Evolutionary conservation across 2,797 vertebrate genomes (phyloP).

Genomic region (Erpetoichthys calabaricus): DNA sequence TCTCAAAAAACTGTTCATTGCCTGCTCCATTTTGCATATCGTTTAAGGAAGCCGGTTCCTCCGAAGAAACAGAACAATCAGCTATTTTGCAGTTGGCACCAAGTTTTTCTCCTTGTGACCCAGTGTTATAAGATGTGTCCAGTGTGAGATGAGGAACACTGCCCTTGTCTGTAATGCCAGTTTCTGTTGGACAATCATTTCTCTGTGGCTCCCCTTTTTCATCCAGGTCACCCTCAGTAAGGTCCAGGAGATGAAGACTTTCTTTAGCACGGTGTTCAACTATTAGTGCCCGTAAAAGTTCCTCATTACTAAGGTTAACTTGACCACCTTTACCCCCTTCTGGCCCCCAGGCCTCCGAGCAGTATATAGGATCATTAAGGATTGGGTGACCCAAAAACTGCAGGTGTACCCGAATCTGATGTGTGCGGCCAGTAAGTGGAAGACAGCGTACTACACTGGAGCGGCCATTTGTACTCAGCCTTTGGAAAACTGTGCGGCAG

Average conservation of each 20-base stretch:
- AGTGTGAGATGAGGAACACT: too few species aligned
- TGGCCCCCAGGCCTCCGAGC: constrained; percentile 78
- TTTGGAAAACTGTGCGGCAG: constrained; percentile 75
- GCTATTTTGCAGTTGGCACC: too few species aligned
- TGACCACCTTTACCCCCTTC: constrained; percentile 63
- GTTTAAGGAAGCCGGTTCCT: too few species aligned
- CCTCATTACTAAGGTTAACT: constrained; percentile 65
- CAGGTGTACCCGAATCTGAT: constrained; percentile 94
- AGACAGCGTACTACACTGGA: constrained; percentile 76
- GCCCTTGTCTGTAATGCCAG: neutral
- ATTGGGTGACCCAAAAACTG: constrained; percentile 91
- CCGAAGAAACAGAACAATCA: too few species aligned
- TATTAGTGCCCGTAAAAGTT: constrained; percentile 67
- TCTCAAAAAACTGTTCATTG: neutral
- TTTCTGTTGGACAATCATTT: neutral
- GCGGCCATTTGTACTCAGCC: constrained; percentile 71
- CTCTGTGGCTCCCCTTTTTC: constrained; percentile 10
- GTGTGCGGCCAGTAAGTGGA: constrained; percentile 82
- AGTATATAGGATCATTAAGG: constrained; percentile 87
- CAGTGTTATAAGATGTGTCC: too few species aligned
- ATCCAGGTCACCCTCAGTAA: constrained; percentile 39
- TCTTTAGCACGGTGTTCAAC: constrained; percentile 74
- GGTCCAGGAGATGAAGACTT: constrained; percentile 59
- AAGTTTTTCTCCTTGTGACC: too few species aligned
- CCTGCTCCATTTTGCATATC: too few species aligned